phyloP scores from a whole-genome alignment of 2,113 vertebrate genomes.

The Corydoras maculifer region DNA sequence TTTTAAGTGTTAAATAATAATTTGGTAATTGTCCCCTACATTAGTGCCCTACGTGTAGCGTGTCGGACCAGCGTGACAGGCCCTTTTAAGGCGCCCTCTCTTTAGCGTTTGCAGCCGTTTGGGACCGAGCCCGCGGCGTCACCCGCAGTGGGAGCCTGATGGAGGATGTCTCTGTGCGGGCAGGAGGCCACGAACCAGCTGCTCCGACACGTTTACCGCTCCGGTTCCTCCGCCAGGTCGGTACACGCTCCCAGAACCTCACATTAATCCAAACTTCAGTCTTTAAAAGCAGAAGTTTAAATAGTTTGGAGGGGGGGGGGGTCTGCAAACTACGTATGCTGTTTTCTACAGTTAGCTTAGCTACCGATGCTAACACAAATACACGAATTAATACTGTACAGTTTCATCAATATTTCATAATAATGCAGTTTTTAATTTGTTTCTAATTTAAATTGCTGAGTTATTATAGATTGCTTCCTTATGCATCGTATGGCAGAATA shows the following conservation, averaged over 20 bases:
- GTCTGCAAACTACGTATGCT: neutral
- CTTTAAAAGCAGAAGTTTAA: neutral
- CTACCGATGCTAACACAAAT: neutral
- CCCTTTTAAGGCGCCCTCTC: neutral
- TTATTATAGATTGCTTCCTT: too few relatives aligned
- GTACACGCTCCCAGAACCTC: conserved; percentile 22
- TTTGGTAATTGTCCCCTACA: neutral
- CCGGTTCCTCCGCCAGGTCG: conserved; percentile 69
- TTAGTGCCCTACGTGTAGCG: neutral
- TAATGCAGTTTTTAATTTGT: too few relatives aligned
- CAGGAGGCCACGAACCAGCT: conserved; percentile 64
- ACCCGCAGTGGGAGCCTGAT: neutral
- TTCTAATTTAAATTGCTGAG: too few relatives aligned
- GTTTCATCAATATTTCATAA: too few relatives aligned
- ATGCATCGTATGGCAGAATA: too few relatives aligned
- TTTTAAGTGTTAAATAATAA: neutral
- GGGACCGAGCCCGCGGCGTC: neutral
- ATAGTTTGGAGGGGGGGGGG: neutral
- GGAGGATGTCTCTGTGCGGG: conserved; percentile 61
- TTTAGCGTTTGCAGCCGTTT: neutral
- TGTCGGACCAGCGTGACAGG: neutral
- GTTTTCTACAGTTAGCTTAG: neutral
- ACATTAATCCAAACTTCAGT: neutral
- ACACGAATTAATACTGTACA: too few relatives aligned
- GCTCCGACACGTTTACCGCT: conserved; percentile 68